phyloP scores from a whole-genome alignment of 1,140 invertebrate genomes.

The Drosophila bifasciata region DNA sequence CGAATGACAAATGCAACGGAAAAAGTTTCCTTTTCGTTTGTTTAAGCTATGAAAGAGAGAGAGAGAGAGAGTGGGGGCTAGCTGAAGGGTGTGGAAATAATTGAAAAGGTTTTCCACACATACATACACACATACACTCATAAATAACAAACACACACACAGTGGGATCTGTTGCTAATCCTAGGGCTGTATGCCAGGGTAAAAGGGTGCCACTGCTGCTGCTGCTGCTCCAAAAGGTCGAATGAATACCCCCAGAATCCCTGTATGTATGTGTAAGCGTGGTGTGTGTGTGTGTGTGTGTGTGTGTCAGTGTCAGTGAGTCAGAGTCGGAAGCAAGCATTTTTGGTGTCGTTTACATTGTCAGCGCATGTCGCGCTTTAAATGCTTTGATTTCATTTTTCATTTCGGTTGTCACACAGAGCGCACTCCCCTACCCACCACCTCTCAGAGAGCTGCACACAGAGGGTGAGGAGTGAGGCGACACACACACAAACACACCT shows the following conservation, averaged over 20 bases:
- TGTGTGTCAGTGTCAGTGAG: no score
- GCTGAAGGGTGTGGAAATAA: conserved; percentile 52
- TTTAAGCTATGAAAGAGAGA: conserved; percentile 3
- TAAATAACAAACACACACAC: conserved; percentile 32
- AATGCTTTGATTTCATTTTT: conserved; percentile 82
- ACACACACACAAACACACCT: background rate
- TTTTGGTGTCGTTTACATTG: conserved; percentile 61
- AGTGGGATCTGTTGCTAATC: conserved; percentile 71
- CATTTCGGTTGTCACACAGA: conserved; percentile 57
- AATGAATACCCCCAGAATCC: conserved; percentile 18
- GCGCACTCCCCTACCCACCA: background rate
- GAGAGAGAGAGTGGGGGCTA: no score
- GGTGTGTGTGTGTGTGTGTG: background rate
- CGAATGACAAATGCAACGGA: background rate
- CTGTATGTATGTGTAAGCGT: conserved; percentile 45
- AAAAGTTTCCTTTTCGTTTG: background rate
- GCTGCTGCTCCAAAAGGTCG: no score
- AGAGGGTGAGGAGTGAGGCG: no score
- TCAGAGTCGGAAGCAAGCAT: conserved; percentile 28
- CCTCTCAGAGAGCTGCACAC: background rate
- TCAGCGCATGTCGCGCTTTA: conserved; percentile 76
- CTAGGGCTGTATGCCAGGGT: no score
- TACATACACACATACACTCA: conserved; percentile 8
- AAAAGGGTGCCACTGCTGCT: conserved; percentile 42
- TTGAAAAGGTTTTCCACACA: conserved; percentile 66